phyloP scores from a whole-genome alignment of 1,140 invertebrate genomes.

The honey bee (Apis mellifera) region Amel_HAv3.1 CM009935.2:9157501-9158000 shows the following conservation, averaged over 20 bases:
- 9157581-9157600: slow-evolving; percentile 2
- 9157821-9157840: too few species aligned
- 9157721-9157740: neutral
- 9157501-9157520: neutral
- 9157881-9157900: too few species aligned
- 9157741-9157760: neutral
- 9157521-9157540: neutral
- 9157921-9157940: too few species aligned
- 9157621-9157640: neutral
- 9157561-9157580: neutral
- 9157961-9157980: too few species aligned
- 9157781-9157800: too few species aligned
- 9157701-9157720: slow-evolving; percentile 1
- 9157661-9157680: neutral
- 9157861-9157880: too few species aligned
- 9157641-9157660: neutral
- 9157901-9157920: too few species aligned
- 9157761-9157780: too few species aligned
- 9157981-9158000: slow-evolving; percentile 5
- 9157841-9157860: too few species aligned
- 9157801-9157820: too few species aligned
- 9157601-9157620: neutral
- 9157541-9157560: neutral
- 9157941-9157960: neutral
- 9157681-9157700: neutral